These are phyloP conservation scores for Trypoxylon attenuatum DNA, from an alignment of 2,888 invertebrate species.

Conservation along the genomic window DNA sequence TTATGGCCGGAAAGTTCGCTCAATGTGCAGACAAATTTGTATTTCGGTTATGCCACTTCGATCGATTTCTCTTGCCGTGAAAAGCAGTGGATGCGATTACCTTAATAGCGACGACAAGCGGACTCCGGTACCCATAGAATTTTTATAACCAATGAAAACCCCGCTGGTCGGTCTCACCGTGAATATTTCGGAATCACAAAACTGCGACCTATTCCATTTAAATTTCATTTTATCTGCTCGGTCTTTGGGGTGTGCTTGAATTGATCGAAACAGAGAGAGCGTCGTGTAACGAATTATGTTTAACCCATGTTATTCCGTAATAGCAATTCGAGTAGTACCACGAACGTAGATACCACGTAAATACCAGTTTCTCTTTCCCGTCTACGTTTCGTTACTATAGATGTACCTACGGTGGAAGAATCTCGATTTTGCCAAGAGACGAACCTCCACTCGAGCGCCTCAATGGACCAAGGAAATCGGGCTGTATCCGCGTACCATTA, in stretches of 20 bases:
- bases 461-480: too few relatives aligned
- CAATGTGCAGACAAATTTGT: too few relatives aligned
- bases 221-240: conserved; percentile 34
- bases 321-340: conserved; percentile 37
- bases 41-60: too few relatives aligned
- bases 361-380: background rate
- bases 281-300: conserved; percentile 51
- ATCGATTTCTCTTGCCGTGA: too few relatives aligned
- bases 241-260: conserved; percentile 45
- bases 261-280: conserved; percentile 53
- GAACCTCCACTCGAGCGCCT: too few relatives aligned
- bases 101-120: too few relatives aligned
- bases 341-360: conserved; percentile 42
- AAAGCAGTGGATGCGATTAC: too few relatives aligned
- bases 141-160: background rate
- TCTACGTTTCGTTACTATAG: background rate
- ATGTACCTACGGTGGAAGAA: too few relatives aligned
- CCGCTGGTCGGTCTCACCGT: conserved; percentile 8
- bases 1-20: too few relatives aligned
- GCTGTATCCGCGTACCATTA: too few relatives aligned
- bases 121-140: too few relatives aligned
- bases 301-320: conserved; percentile 28
- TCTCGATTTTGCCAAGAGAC: too few relatives aligned
- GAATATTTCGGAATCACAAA: conserved; percentile 16
- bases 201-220: conserved; percentile 20